Evolutionary conservation across 1,140 invertebrate genomes (phyloP), one percentile per base, ranked within the genome.

Genomic region (Mactra quadrangularis): DNA sequence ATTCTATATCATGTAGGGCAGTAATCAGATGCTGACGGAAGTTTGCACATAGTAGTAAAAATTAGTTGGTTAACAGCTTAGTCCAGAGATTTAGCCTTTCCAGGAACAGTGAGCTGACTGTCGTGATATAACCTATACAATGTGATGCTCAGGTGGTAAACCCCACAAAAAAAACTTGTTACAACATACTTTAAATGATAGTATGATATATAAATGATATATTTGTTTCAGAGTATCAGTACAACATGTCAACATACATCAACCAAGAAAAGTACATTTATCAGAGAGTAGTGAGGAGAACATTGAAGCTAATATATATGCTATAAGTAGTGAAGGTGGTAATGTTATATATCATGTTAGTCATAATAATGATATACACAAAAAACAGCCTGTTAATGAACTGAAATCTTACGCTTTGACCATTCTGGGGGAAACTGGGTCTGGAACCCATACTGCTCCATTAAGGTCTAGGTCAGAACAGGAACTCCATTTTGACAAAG

Each of bases 331-430:
- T 57, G 96, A 96, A 29, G 96, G 97, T 86, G 97, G 97, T 0
- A 97, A 97, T 88, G 95, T 97, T 0, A 96, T 96, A 85, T 97
- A 97, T 92, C 97, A 97, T 90, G 95, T 97, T 29, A 95, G 94
- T 19, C 72, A 91, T 22, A 86, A 89, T 11, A 87, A 85, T 27
- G 87, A 88, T 47, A 75, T 87, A 11, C 70, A 85, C 7, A 85
- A 83, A 60, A 91, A 89, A 76, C 85, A 79, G 22, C 59, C 84
- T 1, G 19, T 47, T 25, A 88, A 92, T 27, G 87, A 92, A 27
- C 79, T 92, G 3, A 90, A 89, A 83, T 90, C 91, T 7, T 87
- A 89, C 38, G 88, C 90, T 27, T 41, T 92, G 38, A 91, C 90
- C 0, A 87, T 91, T 22, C 85, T 90, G 33, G 84, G 88, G 78